A percentile compares a stretch with the other conserved stretches of the same genome.
phyloP scores from a whole-genome alignment of 1,140 invertebrate species.

The Lerema accius region DNA sequence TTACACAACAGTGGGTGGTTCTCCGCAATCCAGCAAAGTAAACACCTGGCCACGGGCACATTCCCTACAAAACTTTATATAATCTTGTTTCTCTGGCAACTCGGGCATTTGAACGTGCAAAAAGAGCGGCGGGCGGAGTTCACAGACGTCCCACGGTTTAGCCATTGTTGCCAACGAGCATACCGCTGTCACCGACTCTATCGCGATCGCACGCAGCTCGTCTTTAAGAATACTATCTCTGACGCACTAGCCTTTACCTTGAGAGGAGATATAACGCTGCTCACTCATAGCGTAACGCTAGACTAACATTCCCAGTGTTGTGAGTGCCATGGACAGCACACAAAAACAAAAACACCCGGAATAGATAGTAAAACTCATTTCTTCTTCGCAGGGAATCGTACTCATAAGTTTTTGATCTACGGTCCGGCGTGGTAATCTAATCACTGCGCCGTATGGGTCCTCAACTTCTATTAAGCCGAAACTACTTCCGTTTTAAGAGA shows the following conservation, averaged over 20 bases:
- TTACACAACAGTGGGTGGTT: neutral
- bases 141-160: conserved; percentile 52
- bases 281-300: too few species aligned
- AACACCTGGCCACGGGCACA: conserved; percentile 31
- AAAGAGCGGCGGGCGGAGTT: conserved; percentile 53
- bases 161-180: conserved; percentile 45
- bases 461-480: too few species aligned
- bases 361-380: too few species aligned
- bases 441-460: too few species aligned
- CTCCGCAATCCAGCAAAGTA: conserved; percentile 7
- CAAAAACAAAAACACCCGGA: too few species aligned
- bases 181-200: conserved; percentile 42
- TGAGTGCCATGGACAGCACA: too few species aligned
- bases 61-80: conserved; percentile 25
- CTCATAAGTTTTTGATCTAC: too few species aligned
- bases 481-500: too few species aligned
- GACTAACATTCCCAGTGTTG: too few species aligned
- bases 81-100: conserved; percentile 33
- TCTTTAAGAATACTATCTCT: conserved; percentile 21
- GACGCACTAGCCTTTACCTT: conserved; percentile 11
- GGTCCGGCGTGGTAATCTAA: too few species aligned
- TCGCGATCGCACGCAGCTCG: conserved; percentile 30
- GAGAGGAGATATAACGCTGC: too few species aligned
- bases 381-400: too few species aligned
- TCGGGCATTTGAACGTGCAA: conserved; percentile 42